Evolutionary conservation across 2,797 vertebrate genomes (phyloP).

Genomic region (Sebastes miniatus): DNA sequence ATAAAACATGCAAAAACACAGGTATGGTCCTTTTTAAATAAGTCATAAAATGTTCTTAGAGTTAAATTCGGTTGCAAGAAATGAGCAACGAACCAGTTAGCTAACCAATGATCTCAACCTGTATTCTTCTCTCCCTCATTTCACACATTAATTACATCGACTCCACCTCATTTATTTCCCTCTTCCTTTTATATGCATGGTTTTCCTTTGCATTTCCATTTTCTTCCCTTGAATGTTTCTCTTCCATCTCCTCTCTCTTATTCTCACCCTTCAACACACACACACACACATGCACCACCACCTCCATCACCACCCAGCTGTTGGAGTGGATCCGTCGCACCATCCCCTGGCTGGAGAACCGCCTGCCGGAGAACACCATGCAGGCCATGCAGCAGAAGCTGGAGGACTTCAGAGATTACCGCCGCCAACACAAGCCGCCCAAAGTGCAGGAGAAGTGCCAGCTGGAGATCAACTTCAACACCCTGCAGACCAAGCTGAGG

Average conservation of each 20-base stretch:
- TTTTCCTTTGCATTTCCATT: conserved; percentile 14
- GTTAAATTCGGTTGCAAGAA: neutral
- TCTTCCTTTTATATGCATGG: conserved; percentile 11
- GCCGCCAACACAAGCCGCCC: conserved; percentile 95
- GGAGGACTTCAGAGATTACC: conserved; percentile 97
- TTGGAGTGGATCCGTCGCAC: conserved; percentile 98
- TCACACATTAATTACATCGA: conserved; percentile 31
- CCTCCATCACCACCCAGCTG: conserved; percentile 77
- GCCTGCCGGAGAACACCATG: conserved; percentile 96
- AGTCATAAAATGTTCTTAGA: neutral
- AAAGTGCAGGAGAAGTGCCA: conserved; percentile 99
- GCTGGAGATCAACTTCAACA: conserved; percentile 99
- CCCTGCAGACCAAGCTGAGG: conserved; percentile 96
- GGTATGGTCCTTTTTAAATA: neutral
- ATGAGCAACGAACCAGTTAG: neutral
- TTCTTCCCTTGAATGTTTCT: conserved; percentile 26
- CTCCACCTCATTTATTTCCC: neutral
- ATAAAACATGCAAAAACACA: conserved; percentile 20
- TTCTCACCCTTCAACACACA: conserved; percentile 1
- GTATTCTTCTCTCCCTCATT: conserved; percentile 15
- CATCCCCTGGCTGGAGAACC: conserved; percentile 98
- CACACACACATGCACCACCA: conserved; percentile 2
- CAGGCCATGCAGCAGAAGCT: conserved; percentile 99
- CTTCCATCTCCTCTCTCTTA: neutral
- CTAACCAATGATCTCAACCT: conserved; percentile 35